These are phyloP conservation scores for Caranx ignobilis DNA, from an alignment of 2,113 vertebrate species.

Conservation along the genomic window DNA sequence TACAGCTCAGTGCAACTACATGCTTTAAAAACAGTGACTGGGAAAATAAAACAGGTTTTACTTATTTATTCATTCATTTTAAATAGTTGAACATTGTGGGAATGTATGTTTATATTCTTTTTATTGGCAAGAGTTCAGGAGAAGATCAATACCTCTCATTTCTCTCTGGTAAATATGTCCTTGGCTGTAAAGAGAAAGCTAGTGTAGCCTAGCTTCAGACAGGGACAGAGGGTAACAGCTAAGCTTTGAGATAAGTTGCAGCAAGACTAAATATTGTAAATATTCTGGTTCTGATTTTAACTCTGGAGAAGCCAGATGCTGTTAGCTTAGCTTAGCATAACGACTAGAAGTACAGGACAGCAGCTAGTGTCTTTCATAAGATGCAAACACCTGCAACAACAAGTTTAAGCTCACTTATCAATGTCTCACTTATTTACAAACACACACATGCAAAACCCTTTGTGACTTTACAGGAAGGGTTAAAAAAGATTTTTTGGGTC, in stretches of 20 bases:
- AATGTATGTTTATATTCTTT: not conserved
- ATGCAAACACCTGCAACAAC: not conserved
- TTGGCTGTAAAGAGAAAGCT: too few relatives aligned
- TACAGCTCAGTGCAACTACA: not conserved
- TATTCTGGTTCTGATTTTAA: not conserved
- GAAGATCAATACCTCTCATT: not conserved
- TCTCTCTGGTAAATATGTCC: not conserved
- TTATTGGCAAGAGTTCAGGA: too few relatives aligned
- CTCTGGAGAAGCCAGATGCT: not conserved
- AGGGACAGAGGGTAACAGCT: not conserved
- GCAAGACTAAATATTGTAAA: not conserved
- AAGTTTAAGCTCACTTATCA: not conserved
- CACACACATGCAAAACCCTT: not conserved
- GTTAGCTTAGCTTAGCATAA: not conserved
- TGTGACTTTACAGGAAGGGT: not conserved
- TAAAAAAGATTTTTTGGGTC: not conserved
- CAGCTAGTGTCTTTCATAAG: not conserved
- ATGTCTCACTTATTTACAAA: not conserved
- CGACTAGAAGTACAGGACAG: not conserved
- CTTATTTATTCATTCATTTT: too few relatives aligned
- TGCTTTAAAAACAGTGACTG: constrained; percentile 12
- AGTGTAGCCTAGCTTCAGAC: not conserved
- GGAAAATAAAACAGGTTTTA: not conserved
- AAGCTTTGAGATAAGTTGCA: not conserved
- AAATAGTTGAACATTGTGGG: not conserved